These are phyloP conservation scores for Nemoura dubitans DNA, from an alignment of 2,888 invertebrate species.

Conservation along the genomic window DNA sequence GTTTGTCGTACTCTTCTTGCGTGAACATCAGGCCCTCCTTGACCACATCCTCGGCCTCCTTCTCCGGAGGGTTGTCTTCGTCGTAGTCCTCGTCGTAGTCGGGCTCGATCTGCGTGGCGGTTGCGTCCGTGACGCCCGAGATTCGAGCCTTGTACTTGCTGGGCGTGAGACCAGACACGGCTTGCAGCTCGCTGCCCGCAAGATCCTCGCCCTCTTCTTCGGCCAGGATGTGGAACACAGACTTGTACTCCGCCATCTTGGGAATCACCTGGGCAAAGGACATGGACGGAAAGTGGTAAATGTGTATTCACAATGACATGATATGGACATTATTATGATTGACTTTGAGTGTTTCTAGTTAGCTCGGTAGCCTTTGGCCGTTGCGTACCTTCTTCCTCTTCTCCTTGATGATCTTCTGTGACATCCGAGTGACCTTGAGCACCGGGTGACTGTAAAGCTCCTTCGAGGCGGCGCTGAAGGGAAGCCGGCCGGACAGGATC, in stretches of 20 bases:
- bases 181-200: not conserved
- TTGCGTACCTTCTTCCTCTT: slow-evolving; percentile 54
- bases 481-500: slow-evolving; percentile 73
- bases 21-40: slow-evolving; percentile 67
- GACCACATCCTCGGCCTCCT: slow-evolving; percentile 61
- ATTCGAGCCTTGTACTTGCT: slow-evolving; percentile 1
- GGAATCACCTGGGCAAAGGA: not conserved
- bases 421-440: slow-evolving; percentile 62
- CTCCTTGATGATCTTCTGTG: slow-evolving; percentile 53
- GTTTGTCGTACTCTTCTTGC: slow-evolving; percentile 67
- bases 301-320: no score
- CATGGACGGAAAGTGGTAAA: not conserved
- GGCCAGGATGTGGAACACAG: not conserved
- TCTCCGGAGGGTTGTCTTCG: slow-evolving; percentile 55
- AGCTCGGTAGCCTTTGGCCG: not conserved
- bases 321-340: no score
- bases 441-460: slow-evolving; percentile 74
- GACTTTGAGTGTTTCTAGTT: not conserved
- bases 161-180: slow-evolving; percentile 28
- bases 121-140: slow-evolving; percentile 22
- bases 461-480: slow-evolving; percentile 71
- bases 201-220: slow-evolving; percentile 18
- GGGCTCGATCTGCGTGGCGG: slow-evolving; percentile 45
- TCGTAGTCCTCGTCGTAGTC: slow-evolving; percentile 53
- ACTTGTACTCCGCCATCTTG: not conserved